Base-by-base conservation (phyloP, 2,113 vertebrate genomes). In the Atrichornis clamosus region DNA sequence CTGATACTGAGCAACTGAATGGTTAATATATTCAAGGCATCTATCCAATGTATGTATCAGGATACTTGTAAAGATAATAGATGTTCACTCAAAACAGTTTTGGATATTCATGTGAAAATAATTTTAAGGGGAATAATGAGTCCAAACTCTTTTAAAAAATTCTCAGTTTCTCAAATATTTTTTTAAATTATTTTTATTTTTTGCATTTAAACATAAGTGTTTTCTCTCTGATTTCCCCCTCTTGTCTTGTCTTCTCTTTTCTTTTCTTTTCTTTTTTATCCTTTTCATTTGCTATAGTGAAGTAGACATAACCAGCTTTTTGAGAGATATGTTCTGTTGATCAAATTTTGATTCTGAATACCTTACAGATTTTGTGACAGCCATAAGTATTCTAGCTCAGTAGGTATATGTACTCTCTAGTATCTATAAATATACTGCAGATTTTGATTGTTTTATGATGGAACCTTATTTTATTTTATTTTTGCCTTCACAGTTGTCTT, bases 381-480 rank as follows among this genome's bases (percentile, higher is more conserved):
- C 89, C 76, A 97, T 97, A 98, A 98, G 97, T 98, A 97, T 97
- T 97, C 93, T 94, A 95, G 79, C 95, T 95, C 96, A 53, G 93
- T 89, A 74, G 97, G 96, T 95, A 95, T 97, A 95, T 96, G 90
- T 97, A 85, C 89, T 97, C 80, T 52, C 92, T 58, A n/a, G 83
- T 93, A 94, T 95, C 97, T 97, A 96, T 97, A 97, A 97, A 97
- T 98, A 97, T 87, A 95, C 84, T 58, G 20, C 84, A 96, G 97
- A 89, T 97, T 98, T 97, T 98, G 97, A 98, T 98, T 97, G 91
- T 89, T 98, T 98, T 98, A 98, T 89, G 94, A 93, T 93, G 86
- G 90, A 98, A 97, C 89, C 97, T 97, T 97, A 96, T 98, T 98
- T 98, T 97, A 96, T 98, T 97, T 98, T 97, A 98, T 97, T 98